Evolutionary conservation across 2,113 vertebrate species (phyloP).

Genomic region (Recurvirostra avosetta): DNA sequence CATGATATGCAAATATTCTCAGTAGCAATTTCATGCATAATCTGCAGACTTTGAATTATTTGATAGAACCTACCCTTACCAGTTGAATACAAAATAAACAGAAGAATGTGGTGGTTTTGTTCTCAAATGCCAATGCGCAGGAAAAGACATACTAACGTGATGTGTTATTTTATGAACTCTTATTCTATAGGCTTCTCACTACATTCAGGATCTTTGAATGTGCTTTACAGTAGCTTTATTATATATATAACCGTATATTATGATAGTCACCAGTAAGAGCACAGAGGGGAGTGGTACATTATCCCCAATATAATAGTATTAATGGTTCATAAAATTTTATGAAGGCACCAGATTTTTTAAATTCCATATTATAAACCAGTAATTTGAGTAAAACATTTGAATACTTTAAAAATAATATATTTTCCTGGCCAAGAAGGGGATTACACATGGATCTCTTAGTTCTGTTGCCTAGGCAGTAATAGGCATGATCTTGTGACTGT

Average conservation of each 20-base stretch:
- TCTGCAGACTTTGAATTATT: not conserved
- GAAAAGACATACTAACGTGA: rapidly evolving
- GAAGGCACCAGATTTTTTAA: not conserved
- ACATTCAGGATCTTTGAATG: not conserved
- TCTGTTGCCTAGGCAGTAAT: not conserved
- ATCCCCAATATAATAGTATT: not conserved
- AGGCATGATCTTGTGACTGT: not conserved
- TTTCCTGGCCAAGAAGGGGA: not conserved
- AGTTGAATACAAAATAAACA: not conserved
- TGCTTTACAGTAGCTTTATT: not conserved
- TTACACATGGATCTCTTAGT: not conserved
- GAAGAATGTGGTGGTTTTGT: not conserved
- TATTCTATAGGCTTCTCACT: not conserved
- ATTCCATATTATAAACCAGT: not conserved
- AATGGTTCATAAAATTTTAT: not conserved
- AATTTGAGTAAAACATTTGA: not conserved
- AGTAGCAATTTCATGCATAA: not conserved
- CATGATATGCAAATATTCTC: constrained; percentile 8
- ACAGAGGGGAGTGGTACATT: not conserved
- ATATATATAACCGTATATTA: not conserved
- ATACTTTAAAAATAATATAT: not conserved
- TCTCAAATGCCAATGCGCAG: not conserved
- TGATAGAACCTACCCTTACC: not conserved
- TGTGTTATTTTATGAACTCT: not conserved
- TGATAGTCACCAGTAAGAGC: not conserved